Evolutionary conservation across 2,888 invertebrate genomes (phyloP).

Genomic region (Drosophila mayaguana): DNA sequence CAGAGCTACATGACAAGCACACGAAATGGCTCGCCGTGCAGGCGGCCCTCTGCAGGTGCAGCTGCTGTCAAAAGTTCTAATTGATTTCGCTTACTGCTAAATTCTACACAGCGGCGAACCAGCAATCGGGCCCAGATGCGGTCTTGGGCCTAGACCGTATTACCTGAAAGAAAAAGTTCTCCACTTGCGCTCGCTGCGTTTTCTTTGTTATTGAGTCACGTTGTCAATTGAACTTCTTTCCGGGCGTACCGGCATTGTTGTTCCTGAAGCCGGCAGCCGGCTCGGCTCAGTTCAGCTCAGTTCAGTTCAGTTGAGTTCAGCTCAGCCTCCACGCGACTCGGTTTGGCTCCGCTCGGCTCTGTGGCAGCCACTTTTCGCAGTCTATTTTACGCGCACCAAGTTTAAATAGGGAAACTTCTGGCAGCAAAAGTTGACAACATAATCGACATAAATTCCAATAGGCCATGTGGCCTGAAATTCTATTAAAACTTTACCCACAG

Average conservation of each 20-base stretch:
- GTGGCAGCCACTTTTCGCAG: slow-evolving; percentile 48
- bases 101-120: slow-evolving; percentile 21
- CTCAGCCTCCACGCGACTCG: neutral
- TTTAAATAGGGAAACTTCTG: slow-evolving; percentile 75
- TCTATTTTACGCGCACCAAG: slow-evolving; percentile 68
- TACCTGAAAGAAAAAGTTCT: slow-evolving; percentile 63
- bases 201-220: slow-evolving; percentile 68
- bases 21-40: slow-evolving; percentile 15
- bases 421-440: slow-evolving; percentile 73
- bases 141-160: slow-evolving; percentile 47
- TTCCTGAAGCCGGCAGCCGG: slow-evolving; percentile 3
- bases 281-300: neutral
- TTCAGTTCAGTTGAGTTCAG: neutral
- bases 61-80: slow-evolving; percentile 74
- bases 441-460: slow-evolving; percentile 79
- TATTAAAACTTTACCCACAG: slow-evolving; percentile 68
- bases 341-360: neutral
- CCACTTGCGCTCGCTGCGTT: slow-evolving; percentile 23
- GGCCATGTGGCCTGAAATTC: slow-evolving; percentile 68
- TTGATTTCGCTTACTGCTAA: slow-evolving; percentile 72
- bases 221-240: slow-evolving; percentile 70
- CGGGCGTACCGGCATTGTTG: slow-evolving; percentile 2
- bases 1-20: slow-evolving; percentile 33
- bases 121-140: slow-evolving; percentile 42
- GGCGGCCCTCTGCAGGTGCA: slow-evolving; percentile 44